Conservation (phyloP, 2,113 vertebrate genomes). For the Petrocephalus zakoni region DNA sequence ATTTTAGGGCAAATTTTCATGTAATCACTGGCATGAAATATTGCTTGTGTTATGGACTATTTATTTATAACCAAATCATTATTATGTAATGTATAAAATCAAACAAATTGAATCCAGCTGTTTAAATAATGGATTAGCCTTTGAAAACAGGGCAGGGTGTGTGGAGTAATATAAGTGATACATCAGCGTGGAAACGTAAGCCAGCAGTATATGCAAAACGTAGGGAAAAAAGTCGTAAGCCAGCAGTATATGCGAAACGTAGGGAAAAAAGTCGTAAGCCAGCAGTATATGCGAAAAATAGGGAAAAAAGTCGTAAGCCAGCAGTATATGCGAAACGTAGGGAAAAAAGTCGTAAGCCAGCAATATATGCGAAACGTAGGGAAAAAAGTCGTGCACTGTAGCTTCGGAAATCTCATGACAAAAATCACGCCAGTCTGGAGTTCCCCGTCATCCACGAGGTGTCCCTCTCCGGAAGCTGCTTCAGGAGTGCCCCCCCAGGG, state of each 20-base stretch:
- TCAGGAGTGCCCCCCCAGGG: neutral
- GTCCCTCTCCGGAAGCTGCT: neutral
- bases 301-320: no score
- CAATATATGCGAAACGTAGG: neutral
- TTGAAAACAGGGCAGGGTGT: neutral
- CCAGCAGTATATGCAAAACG: neutral
- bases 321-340: neutral
- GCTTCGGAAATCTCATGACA: neutral
- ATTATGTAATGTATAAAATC: neutral
- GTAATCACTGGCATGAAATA: neutral
- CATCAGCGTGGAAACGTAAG: neutral
- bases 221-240: neutral
- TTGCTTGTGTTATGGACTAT: neutral
- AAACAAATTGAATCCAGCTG: neutral
- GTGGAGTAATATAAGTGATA: neutral
- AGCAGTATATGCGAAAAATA: no score
- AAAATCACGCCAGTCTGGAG: neutral
- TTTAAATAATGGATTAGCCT: neutral
- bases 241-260: no score
- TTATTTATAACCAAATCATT: constrained; percentile 1
- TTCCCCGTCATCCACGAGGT: neutral
- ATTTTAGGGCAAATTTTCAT: constrained; percentile 4
- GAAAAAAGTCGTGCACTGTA: neutral
- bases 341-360: no score
- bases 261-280: no score